Evolutionary conservation across 2,888 invertebrate species (phyloP).

Genomic region (Chymomyza caudatula): DNA sequence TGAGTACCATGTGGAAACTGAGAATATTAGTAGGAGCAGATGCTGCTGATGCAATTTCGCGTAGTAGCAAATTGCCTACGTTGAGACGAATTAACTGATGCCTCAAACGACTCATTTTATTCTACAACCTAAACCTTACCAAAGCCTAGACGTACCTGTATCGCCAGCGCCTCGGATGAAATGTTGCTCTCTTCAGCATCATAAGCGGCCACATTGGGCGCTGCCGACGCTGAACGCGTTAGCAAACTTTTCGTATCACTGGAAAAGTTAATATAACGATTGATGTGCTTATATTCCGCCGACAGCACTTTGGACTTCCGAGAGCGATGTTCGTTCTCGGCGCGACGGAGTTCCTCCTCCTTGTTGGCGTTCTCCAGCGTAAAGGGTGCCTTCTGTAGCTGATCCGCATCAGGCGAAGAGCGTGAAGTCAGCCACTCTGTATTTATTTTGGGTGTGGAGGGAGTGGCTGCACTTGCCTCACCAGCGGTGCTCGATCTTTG

Average conservation of each 20-base stretch:
- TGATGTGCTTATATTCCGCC: constrained; percentile 74
- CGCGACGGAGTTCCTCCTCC: constrained; percentile 70
- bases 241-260: constrained; percentile 73
- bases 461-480: constrained; percentile 35
- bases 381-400: constrained; percentile 60
- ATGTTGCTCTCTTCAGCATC: constrained; percentile 70
- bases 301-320: constrained; percentile 75
- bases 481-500: constrained; percentile 8
- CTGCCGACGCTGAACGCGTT: constrained; percentile 71
- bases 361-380: constrained; percentile 75
- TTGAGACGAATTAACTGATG: too few species aligned
- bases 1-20: too few species aligned
- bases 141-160: constrained; percentile 64
- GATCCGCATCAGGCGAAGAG: constrained; percentile 17
- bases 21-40: too few species aligned
- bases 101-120: too few species aligned
- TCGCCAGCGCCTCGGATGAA: constrained; percentile 75
- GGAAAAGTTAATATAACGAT: constrained; percentile 73
- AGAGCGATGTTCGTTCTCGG: constrained; percentile 71
- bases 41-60: too few species aligned
- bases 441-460: constrained; percentile 59
- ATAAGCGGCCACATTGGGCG: constrained; percentile 59
- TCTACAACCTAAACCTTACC: too few species aligned
- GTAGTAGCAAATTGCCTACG: too few species aligned
- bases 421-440: constrained; percentile 33